Conservation (phyloP, 2,888 invertebrate genomes). For the Scaptomyza flava region DNA sequence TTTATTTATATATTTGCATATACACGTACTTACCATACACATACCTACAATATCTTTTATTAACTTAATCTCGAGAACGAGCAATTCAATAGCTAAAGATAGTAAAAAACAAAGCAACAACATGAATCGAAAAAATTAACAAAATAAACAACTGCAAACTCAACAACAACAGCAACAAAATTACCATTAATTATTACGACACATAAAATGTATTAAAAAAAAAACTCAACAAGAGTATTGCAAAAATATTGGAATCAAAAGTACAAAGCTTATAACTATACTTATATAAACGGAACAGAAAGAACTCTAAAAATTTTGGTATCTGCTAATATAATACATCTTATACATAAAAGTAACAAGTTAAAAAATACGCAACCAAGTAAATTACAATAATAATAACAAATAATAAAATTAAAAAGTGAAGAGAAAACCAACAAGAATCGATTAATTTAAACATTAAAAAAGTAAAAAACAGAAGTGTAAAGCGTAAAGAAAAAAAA, state of each 20-base stretch:
- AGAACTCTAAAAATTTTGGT: constrained; percentile 40
- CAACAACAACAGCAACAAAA: constrained; percentile 26
- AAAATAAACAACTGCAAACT: constrained; percentile 21
- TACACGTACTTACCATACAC: constrained; percentile 14
- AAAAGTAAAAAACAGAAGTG: no score
- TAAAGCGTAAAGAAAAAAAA: background rate
- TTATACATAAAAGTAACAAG: constrained; percentile 1
- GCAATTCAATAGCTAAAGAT: constrained; percentile 34
- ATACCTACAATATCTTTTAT: constrained; percentile 3
- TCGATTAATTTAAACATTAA: background rate
- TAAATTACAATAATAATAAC: background rate
- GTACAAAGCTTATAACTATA: constrained; percentile 57
- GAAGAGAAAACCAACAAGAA: no score
- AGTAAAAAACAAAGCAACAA: constrained; percentile 35
- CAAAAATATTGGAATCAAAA: constrained; percentile 70
- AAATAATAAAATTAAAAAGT: background rate
- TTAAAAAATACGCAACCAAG: background rate
- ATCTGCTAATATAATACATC: constrained; percentile 10
- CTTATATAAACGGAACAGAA: constrained; percentile 36
- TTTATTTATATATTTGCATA: constrained; percentile 7
- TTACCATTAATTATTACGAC: background rate
- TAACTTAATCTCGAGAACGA: constrained; percentile 37
- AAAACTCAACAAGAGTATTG: constrained; percentile 22
- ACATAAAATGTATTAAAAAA: constrained; percentile 18
- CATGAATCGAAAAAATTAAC: constrained; percentile 24